Percentiles rank a stretch among this genome's conserved stretches.
phyloP scores from a whole-genome alignment of 2,797 vertebrate genomes.

The Podarcis siculus region DNA sequence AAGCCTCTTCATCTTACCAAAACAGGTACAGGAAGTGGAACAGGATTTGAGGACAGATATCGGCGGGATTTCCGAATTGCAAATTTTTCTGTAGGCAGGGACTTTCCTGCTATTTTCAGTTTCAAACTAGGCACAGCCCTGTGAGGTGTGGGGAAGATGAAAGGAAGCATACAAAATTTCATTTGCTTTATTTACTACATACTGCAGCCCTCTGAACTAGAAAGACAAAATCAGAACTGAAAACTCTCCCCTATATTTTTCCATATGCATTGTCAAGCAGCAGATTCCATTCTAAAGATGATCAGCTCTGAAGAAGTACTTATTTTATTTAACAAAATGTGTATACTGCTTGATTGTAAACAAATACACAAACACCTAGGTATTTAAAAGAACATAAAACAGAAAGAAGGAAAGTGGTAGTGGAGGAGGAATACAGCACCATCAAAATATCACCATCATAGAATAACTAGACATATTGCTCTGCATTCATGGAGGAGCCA shows the following conservation, averaged over 20 bases:
- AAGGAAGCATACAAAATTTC: not conserved
- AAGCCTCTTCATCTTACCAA: constrained; percentile 81
- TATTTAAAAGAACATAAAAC: too few relatives aligned
- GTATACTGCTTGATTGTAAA: too few relatives aligned
- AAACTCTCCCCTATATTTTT: not conserved
- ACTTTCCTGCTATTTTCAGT: constrained; percentile 98
- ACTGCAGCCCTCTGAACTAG: not conserved
- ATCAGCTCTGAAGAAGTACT: not conserved
- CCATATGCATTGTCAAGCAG: not conserved
- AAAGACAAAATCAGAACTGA: not conserved
- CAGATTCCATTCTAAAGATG: not conserved
- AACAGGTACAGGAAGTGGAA: constrained; percentile 88
- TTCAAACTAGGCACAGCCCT: constrained; percentile 92
- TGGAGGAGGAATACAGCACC: too few relatives aligned
- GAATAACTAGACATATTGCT: too few relatives aligned
- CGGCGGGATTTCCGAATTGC: constrained; percentile 95
- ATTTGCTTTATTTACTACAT: not conserved
- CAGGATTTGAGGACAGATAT: constrained; percentile 86
- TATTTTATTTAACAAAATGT: too few relatives aligned
- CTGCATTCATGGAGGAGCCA: too few relatives aligned
- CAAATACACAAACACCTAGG: too few relatives aligned
- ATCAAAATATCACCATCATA: too few relatives aligned
- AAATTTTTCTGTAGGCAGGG: constrained; percentile 97
- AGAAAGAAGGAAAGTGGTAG: too few relatives aligned
- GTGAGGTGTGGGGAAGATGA: constrained; percentile 22